These are phyloP conservation scores for Euura saliciscinereae DNA, from an alignment of 1,140 invertebrate species.

Conservation along the genomic window DNA sequence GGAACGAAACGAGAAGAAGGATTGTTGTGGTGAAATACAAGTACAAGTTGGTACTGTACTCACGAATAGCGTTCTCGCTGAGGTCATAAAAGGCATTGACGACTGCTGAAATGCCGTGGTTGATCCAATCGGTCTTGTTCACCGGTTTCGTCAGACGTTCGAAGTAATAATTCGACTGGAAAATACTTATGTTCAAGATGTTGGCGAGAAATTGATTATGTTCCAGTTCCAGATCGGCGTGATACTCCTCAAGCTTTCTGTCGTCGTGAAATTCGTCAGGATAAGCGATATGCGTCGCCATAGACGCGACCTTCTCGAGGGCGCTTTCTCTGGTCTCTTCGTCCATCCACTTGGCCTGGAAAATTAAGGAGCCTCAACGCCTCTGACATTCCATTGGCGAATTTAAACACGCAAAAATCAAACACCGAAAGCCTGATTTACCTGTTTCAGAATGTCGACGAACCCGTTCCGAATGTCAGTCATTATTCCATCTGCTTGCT, in stretches of 20 bases:
- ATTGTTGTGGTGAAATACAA: not conserved
- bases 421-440: constrained; percentile 8
- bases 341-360: constrained; percentile 88
- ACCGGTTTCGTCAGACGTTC: constrained; percentile 76
- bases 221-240: constrained; percentile 74
- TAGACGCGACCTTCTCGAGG: constrained; percentile 74
- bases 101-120: constrained; percentile 76
- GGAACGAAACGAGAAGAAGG: constrained; percentile 16
- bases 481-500: constrained; percentile 83
- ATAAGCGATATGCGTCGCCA: constrained; percentile 82
- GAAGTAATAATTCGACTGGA: constrained; percentile 79
- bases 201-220: constrained; percentile 74
- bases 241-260: constrained; percentile 77
- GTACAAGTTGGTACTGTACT: constrained; percentile 48
- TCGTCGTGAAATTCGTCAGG: constrained; percentile 81
- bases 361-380: not conserved
- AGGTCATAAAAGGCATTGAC: constrained; percentile 86
- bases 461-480: constrained; percentile 72
- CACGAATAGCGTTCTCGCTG: constrained; percentile 84
- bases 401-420: not conserved
- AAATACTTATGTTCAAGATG: constrained; percentile 75
- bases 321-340: constrained; percentile 74
- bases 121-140: constrained; percentile 84
- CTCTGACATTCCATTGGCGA: constrained; percentile 18
- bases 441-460: constrained; percentile 46